Conservation (phyloP, 2,888 invertebrate species). For the Ethmia dodecea region DNA sequence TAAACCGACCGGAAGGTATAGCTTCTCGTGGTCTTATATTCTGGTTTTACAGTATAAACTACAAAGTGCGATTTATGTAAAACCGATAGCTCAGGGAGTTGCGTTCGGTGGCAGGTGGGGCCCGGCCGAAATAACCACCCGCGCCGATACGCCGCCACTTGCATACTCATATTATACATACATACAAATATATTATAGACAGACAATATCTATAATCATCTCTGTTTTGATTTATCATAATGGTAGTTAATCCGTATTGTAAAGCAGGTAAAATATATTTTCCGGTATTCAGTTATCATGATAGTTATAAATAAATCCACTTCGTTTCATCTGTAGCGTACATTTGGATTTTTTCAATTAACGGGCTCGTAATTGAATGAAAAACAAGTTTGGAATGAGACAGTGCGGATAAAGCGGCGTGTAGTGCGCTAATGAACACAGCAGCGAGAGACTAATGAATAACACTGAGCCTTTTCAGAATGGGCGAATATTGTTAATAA, state of each 20-base stretch:
- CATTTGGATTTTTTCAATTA: constrained; percentile 49
- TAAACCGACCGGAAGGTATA: constrained; percentile 13
- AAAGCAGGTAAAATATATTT: no score
- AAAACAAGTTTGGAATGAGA: constrained; percentile 41
- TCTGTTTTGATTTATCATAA: no score
- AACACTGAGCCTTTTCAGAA: constrained; percentile 39
- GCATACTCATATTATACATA: no score
- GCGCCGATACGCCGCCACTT: constrained; percentile 19
- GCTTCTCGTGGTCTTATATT: constrained; percentile 22
- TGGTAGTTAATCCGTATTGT: no score
- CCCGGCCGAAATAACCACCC: constrained; percentile 26
- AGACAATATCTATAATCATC: no score
- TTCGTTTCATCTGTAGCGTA: no score
- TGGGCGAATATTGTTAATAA: constrained; percentile 38
- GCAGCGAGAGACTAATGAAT: constrained; percentile 55
- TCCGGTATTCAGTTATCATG: no score
- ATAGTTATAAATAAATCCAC: no score
- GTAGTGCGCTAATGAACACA: constrained; percentile 56
- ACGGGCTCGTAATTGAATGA: constrained; percentile 45
- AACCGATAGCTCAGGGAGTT: constrained; percentile 45
- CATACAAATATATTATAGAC: no score
- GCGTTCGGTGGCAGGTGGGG: constrained; percentile 12
- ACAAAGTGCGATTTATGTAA: constrained; percentile 44
- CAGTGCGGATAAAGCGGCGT: constrained; percentile 42
- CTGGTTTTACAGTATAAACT: constrained; percentile 27